A percentile compares a stretch with the other conserved stretches of the same genome.
These are phyloP conservation scores for Hartigia nigra DNA, from an alignment of 2,888 invertebrate species.

Conservation along the genomic window DNA sequence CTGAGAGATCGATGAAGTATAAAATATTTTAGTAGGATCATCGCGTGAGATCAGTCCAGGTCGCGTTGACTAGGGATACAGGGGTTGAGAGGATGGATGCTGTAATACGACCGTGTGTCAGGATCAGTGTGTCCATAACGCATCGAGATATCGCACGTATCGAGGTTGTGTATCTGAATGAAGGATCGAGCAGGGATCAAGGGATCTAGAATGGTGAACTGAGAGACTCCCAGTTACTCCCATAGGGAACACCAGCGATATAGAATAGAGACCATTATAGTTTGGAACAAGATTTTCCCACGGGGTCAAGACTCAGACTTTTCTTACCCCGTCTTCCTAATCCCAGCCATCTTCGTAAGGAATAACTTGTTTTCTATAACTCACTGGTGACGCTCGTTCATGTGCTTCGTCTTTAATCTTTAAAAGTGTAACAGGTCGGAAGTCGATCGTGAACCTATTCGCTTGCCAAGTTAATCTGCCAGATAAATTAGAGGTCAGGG, in stretches of 20 bases:
- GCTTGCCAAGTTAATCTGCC: not conserved
- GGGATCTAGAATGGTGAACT: conserved; percentile 25
- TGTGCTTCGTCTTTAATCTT: not conserved
- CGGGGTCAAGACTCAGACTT: not conserved
- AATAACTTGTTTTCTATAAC: not conserved
- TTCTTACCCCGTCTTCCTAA: not conserved
- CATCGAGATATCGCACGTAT: conserved; percentile 41
- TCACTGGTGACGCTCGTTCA: not conserved
- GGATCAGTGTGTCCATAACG: conserved; percentile 50
- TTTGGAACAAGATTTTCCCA: not conserved
- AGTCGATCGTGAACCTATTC: not conserved
- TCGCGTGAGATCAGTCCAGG: not conserved
- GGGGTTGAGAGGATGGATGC: not conserved
- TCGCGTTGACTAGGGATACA: not conserved
- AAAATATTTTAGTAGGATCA: not conserved
- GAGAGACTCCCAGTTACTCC: conserved; percentile 1
- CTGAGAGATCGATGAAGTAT: not conserved
- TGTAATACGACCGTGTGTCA: conserved; percentile 41
- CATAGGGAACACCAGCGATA: not conserved
- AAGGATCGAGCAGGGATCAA: conserved; percentile 49
- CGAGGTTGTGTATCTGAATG: conserved; percentile 48
- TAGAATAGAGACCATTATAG: not conserved
- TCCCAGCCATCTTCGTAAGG: not conserved
- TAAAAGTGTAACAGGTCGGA: not conserved
- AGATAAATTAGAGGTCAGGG: not conserved